Conservation (phyloP, 1,140 invertebrate species). For the Lepidotrigona ventralis region DNA sequence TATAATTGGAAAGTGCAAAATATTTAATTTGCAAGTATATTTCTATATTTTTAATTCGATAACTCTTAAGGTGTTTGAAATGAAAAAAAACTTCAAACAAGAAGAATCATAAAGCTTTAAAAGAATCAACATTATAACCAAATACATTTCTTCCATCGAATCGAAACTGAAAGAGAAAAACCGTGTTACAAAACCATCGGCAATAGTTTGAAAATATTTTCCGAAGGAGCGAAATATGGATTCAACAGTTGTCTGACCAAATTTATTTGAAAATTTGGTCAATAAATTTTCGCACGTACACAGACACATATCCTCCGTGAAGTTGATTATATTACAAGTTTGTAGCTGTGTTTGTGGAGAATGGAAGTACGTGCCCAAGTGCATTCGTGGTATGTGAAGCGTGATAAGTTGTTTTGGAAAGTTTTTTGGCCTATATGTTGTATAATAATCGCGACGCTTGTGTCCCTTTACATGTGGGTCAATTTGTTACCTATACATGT, state of each 20-base stretch:
- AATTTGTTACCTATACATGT: background rate
- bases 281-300: background rate
- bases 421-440: background rate
- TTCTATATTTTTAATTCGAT: too few relatives aligned
- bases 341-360: background rate
- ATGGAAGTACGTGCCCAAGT: constrained; percentile 28
- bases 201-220: background rate
- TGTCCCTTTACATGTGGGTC: background rate
- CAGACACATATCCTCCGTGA: background rate
- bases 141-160: background rate
- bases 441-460: too few relatives aligned
- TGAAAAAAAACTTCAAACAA: too few relatives aligned
- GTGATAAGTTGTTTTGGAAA: background rate
- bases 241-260: background rate
- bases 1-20: too few relatives aligned
- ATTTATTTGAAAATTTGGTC: background rate
- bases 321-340: background rate
- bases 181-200: background rate
- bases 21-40: too few relatives aligned
- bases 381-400: background rate
- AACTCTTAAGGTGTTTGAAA: too few relatives aligned
- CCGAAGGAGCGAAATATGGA: background rate
- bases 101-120: too few relatives aligned
- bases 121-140: too few relatives aligned
- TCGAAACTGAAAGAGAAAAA: background rate